phyloP scores from a whole-genome alignment of 2,113 vertebrate genomes.

The Prunella fulvescens region DNA sequence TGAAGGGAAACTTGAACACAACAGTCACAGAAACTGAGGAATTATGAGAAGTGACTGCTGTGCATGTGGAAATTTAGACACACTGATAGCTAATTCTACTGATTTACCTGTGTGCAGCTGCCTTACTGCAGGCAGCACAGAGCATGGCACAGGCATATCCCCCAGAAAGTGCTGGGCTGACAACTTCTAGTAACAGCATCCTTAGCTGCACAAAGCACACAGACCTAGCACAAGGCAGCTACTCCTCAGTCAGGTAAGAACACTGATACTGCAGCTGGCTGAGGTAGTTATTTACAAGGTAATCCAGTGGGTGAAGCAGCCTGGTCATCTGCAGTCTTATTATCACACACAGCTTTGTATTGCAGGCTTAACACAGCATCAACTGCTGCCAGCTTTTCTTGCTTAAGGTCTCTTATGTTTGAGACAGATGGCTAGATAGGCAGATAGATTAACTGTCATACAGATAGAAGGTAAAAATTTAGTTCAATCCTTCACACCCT shows the following conservation, averaged over 20 bases:
- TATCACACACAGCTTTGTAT: not conserved
- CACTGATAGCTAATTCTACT: not conserved
- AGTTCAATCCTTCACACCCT: not conserved
- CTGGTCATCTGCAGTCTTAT: not conserved
- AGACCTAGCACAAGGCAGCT: fast-evolving
- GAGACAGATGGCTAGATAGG: not conserved
- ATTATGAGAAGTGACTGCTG: not conserved
- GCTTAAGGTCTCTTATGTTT: not conserved
- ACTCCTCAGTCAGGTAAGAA: not conserved
- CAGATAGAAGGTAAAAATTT: not conserved
- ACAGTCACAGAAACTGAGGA: not conserved
- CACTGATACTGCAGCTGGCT: not conserved
- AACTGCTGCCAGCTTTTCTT: not conserved
- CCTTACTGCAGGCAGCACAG: not conserved
- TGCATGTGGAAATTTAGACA: no score
- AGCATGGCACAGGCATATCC: not conserved
- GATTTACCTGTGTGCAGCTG: not conserved
- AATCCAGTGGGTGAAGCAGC: not conserved
- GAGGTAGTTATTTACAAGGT: not conserved
- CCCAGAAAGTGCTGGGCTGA: not conserved
- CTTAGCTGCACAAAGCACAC: fast-evolving
- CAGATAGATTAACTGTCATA: not conserved
- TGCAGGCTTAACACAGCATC: not conserved
- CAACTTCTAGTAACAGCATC: fast-evolving
- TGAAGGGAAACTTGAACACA: not conserved